Conservation (phyloP, 2,888 invertebrate species). For the Argyra leucocephala region DNA sequence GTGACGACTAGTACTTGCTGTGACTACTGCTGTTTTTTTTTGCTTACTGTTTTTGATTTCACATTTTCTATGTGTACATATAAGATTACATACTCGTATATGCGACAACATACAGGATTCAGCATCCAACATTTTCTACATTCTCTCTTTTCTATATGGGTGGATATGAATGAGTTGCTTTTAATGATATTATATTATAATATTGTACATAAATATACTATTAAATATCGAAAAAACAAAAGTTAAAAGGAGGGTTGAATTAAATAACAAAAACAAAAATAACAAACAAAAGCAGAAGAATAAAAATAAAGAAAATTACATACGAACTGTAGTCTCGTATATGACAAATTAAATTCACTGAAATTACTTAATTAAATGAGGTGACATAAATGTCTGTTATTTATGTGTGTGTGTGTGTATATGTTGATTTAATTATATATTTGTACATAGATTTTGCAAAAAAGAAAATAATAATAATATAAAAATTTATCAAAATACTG, state of each 20-base stretch:
- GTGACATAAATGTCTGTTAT: background rate
- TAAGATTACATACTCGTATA: no score
- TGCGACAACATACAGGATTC: no score
- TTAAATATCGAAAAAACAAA: background rate
- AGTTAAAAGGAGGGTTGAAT: background rate
- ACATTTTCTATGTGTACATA: no score
- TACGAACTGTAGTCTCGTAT: background rate
- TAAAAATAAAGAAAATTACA: background rate
- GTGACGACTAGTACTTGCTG: no score
- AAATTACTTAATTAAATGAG: constrained; percentile 6
- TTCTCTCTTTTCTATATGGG: background rate
- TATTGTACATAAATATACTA: background rate
- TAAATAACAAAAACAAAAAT: background rate
- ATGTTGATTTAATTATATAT: no score
- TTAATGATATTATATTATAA: background rate
- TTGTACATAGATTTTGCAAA: no score
- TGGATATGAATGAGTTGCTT: no score
- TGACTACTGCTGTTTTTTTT: no score
- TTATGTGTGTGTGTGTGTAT: background rate
- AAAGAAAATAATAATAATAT: no score
- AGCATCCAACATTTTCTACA: no score
- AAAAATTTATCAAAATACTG: no score
- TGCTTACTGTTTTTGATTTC: no score
- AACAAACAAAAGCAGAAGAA: background rate
- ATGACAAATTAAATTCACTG: constrained; percentile 1